These are phyloP conservation scores for Poecilia velifera DNA, from an alignment of 2,797 vertebrate species.

Conservation along the genomic window DNA sequence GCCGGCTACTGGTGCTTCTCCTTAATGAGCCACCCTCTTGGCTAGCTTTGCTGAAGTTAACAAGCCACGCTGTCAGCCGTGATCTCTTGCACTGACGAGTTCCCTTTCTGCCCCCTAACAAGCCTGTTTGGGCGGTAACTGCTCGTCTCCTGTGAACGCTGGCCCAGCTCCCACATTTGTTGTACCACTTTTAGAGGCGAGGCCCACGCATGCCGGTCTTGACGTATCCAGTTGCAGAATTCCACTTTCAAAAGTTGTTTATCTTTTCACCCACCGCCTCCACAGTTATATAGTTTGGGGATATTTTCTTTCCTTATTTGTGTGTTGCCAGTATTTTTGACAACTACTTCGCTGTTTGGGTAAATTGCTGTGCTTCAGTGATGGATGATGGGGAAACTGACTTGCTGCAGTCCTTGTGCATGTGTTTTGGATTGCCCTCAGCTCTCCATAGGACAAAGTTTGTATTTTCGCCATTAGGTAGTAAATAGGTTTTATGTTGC, in stretches of 20 bases:
- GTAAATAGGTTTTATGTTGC: not conserved
- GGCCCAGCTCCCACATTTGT: constrained; percentile 51
- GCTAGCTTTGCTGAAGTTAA: constrained; percentile 56
- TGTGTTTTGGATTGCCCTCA: constrained; percentile 10
- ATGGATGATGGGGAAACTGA: constrained; percentile 65
- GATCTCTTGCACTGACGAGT: constrained; percentile 68
- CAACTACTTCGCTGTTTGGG: constrained; percentile 50
- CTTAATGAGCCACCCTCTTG: constrained; percentile 70
- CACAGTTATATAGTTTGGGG: constrained; percentile 60
- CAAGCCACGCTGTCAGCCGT: constrained; percentile 66
- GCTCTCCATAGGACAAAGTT: constrained; percentile 3
- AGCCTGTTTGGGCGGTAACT: constrained; percentile 55
- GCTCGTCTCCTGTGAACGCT: constrained; percentile 38
- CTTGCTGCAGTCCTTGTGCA: constrained; percentile 43
- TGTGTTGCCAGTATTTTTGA: constrained; percentile 59
- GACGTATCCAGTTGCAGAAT: constrained; percentile 34
- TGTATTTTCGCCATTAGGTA: not conserved
- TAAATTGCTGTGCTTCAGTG: constrained; percentile 59
- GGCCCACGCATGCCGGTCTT: constrained; percentile 42
- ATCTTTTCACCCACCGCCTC: constrained; percentile 50
- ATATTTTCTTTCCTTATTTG: constrained; percentile 66
- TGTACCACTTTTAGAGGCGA: constrained; percentile 47
- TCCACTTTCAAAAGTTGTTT: constrained; percentile 67
- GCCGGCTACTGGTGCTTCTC: constrained; percentile 48
- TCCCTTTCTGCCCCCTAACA: constrained; percentile 63